Evolutionary conservation across 2,797 vertebrate species (phyloP).

Genomic region (Enteromius viviparus): DNA sequence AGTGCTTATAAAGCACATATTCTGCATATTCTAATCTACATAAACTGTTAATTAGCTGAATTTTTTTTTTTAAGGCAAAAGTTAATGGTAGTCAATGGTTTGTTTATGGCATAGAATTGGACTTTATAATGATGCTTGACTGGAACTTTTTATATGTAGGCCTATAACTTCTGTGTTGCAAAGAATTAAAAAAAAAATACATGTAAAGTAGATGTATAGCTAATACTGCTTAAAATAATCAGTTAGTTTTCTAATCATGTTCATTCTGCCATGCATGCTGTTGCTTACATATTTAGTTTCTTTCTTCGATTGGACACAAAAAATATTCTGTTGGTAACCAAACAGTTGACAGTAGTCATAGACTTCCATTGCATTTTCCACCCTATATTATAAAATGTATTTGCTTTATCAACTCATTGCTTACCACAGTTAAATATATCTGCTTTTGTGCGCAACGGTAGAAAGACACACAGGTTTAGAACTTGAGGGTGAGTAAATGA

Average conservation of each 20-base stretch:
- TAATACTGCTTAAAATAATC: background rate
- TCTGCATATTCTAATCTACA: background rate
- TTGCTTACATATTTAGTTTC: background rate
- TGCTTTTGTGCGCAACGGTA: background rate
- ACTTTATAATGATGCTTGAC: background rate
- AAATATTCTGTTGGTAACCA: background rate
- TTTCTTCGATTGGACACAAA: background rate
- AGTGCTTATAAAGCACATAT: background rate
- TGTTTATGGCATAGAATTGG: background rate
- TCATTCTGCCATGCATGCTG: background rate
- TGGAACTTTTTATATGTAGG: background rate
- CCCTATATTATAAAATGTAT: background rate
- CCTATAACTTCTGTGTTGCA: background rate
- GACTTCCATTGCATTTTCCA: background rate
- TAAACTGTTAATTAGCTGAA: background rate
- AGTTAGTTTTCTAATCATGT: no score
- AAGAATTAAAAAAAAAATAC: background rate
- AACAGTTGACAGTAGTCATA: background rate
- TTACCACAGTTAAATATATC: background rate
- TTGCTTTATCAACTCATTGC: background rate
- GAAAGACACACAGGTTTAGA: background rate
- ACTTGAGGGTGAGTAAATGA: background rate
- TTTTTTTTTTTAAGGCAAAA: background rate
- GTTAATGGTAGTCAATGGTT: background rate
- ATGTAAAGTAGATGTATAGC: background rate